Base-by-base conservation (phyloP, 1,140 invertebrate genomes). In the Platorchestia sp. region DNA sequence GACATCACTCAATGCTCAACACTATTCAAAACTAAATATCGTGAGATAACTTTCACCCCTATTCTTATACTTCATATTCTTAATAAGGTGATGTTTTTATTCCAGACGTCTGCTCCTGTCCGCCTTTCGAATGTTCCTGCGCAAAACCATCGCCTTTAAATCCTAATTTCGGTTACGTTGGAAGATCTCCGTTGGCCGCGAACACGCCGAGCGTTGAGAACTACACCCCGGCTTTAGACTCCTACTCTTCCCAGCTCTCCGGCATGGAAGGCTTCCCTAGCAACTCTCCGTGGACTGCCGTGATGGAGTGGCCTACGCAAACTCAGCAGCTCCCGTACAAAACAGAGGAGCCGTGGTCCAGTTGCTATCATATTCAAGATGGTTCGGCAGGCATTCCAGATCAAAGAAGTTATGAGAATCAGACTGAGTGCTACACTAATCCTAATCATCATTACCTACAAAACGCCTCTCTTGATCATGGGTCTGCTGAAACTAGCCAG, bases 81-180 rank as follows among this genome's bases (percentile, higher is more conserved):
- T 75, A 75, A 75, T 75, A 22, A 36, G 59, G 27, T 36, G 36
- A 19, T 22, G 7, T 42, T 14, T 47, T 93, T 47, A 0, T 93
- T 93, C 0, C 91, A 93, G 91, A 47, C 45, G 45, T 93, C 0
- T 93, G 91, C 40, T 93, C 91, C 44, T 93, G 91, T 40, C 91
- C 91, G 6, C 91, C 91, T 40, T 93, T 93, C 45, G 91, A 93
- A 40, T 93, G 91, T n/a, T 47, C 91, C 40, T 93, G 91, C 91
- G 40, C 6, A 10, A 93, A 93, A 36, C 44, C 14, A 5, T 93
- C 91, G 44, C 40, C 91, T 14, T 6, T 93, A 40, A 93, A 44
- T 47, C 45, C 41, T 0, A 47, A 44, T 45, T 93, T 45, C 22
- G 40, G 40, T 36, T 47, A 93, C 45, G 43, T 93, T 10, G 91